Evolutionary conservation across 2,888 invertebrate genomes (phyloP).

Genomic region (Ectemnius lituratus): DNA sequence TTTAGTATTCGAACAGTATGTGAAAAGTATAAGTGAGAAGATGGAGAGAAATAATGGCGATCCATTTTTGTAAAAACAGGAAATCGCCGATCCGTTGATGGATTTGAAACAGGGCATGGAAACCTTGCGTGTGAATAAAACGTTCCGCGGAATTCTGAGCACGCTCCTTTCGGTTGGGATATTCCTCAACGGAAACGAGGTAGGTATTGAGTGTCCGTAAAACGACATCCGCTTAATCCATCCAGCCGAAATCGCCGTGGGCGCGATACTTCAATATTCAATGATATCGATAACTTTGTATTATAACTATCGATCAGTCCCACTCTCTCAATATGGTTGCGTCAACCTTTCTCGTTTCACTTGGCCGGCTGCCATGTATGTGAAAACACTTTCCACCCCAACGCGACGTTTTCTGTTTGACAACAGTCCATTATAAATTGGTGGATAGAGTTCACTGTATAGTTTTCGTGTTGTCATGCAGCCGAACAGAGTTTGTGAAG

Average conservation of each 20-base stretch:
- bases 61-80: slow-evolving; percentile 79
- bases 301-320: slow-evolving; percentile 37
- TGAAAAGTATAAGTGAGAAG: too few species aligned
- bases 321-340: too few species aligned
- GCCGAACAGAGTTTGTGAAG: too few species aligned
- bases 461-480: not conserved
- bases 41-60: slow-evolving; percentile 44
- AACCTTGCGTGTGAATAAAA: slow-evolving; percentile 92
- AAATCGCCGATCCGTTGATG: slow-evolving; percentile 99
- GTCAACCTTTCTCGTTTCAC: not conserved
- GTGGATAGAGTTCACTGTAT: not conserved
- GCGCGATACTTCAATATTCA: slow-evolving; percentile 31
- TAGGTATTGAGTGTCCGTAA: slow-evolving; percentile 72
- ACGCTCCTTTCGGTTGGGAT: slow-evolving; percentile 96
- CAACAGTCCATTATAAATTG: slow-evolving; percentile 2
- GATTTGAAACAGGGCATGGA: slow-evolving; percentile 98
- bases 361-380: slow-evolving; percentile 35
- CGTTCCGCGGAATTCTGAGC: slow-evolving; percentile 96
- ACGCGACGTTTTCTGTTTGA: slow-evolving; percentile 14
- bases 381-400: slow-evolving; percentile 28
- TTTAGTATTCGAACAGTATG: too few species aligned
- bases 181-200: slow-evolving; percentile 93
- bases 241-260: slow-evolving; percentile 25
- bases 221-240: slow-evolving; percentile 74
- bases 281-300: slow-evolving; percentile 48